Percentiles rank a stretch among this genome's conserved stretches.
phyloP scores from a whole-genome alignment of 53 echinoderm and acorn worm genomes.

The Echinarachnius parma region DNA sequence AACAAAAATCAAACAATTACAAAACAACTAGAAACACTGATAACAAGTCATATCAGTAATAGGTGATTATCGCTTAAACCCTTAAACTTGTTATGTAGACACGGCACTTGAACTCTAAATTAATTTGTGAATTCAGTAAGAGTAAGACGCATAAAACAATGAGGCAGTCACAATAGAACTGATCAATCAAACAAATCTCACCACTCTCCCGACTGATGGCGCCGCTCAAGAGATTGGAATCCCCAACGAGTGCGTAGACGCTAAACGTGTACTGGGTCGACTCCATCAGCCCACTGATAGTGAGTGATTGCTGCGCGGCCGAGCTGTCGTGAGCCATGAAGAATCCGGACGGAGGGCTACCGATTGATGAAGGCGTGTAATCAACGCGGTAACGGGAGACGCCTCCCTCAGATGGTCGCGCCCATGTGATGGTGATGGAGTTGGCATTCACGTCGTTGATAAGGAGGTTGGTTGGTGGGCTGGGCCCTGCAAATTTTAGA shows the following conservation, averaged over 20 bases:
- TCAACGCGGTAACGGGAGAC: conserved; percentile 11
- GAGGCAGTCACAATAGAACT: too few relatives aligned
- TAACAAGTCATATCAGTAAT: too few relatives aligned
- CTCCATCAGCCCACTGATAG: background rate
- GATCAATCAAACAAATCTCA: too few relatives aligned
- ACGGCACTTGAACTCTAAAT: too few relatives aligned
- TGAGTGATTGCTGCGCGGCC: background rate
- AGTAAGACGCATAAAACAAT: too few relatives aligned
- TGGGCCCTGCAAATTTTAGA: conserved; percentile 43
- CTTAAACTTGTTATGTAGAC: too few relatives aligned
- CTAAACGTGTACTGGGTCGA: conserved; percentile 9
- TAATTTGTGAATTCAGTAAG: too few relatives aligned
- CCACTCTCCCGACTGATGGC: background rate
- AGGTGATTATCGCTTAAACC: too few relatives aligned
- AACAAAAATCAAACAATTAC: too few relatives aligned
- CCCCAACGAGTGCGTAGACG: background rate
- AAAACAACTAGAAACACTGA: too few relatives aligned
- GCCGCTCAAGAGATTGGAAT: background rate
- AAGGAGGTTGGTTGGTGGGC: conserved; percentile 18
- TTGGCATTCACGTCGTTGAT: background rate
- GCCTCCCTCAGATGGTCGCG: background rate
- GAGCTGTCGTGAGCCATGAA: conserved; percentile 3
- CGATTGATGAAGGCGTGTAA: conserved; percentile 24
- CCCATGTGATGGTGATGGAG: conserved; percentile 35
- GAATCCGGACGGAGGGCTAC: conserved; percentile 26